These are phyloP conservation scores for Agrotis exclamationis DNA, from an alignment of 2,888 invertebrate genomes.

Conservation along the genomic window DNA sequence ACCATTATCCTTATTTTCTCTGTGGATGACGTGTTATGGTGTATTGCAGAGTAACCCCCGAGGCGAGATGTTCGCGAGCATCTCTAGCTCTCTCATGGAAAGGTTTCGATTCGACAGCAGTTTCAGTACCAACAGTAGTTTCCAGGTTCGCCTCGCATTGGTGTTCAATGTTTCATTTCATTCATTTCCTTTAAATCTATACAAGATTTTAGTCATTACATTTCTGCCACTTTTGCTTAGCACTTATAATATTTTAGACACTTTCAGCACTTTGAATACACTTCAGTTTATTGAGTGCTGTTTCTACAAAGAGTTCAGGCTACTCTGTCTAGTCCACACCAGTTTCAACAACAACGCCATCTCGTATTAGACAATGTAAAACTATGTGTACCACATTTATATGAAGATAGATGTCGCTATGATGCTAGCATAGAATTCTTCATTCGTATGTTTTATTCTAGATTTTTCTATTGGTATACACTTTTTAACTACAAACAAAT, in stretches of 20 bases:
- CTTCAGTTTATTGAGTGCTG: conserved; percentile 4
- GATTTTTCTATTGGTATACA: neutral
- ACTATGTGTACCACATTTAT: neutral
- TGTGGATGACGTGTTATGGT: conserved; percentile 76
- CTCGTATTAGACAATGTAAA: conserved; percentile 54
- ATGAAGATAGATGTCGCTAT: conserved; percentile 69
- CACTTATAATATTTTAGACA: conserved; percentile 52
- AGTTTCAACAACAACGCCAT: conserved; percentile 66
- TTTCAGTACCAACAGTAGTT: conserved; percentile 94
- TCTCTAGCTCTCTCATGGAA: conserved; percentile 95
- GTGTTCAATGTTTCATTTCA: conserved; percentile 81
- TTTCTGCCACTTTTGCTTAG: conserved; percentile 60
- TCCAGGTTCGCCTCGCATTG: conserved; percentile 92
- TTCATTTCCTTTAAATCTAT: conserved; percentile 64
- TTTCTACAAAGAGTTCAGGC: neutral
- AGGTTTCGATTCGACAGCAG: conserved; percentile 95
- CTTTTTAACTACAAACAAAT: neutral
- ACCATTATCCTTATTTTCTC: conserved; percentile 63
- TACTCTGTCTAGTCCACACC: too few relatives aligned
- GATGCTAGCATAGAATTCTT: neutral
- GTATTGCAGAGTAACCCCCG: conserved; percentile 93
- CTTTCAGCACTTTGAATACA: conserved; percentile 41
- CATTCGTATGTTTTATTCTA: neutral
- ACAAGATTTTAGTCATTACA: conserved; percentile 53
- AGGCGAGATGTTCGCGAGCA: conserved; percentile 96